Percentiles rank a stretch among this genome's conserved stretches.
Conservation (phyloP, 2,797 vertebrate genomes). For the Xenentodon cancila region DNA sequence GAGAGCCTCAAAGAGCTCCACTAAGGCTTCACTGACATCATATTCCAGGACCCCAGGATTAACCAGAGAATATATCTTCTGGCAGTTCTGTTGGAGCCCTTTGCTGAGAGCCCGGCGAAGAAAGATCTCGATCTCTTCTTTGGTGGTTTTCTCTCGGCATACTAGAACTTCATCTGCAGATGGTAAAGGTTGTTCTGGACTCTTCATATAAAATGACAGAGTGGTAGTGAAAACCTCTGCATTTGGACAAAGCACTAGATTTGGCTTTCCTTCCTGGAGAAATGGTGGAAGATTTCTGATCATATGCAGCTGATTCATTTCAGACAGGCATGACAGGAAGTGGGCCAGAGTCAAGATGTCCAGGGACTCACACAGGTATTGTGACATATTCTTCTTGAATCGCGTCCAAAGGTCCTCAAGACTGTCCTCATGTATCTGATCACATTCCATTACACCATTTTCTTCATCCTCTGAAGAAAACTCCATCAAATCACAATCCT, state of each 20-base stretch:
- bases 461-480: constrained; percentile 61
- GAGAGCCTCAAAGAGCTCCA: constrained; percentile 73
- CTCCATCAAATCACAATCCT: constrained; percentile 43
- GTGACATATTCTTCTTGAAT: constrained; percentile 70
- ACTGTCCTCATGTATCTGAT: constrained; percentile 12
- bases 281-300: constrained; percentile 64
- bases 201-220: constrained; percentile 72
- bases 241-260: constrained; percentile 77
- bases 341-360: constrained; percentile 73
- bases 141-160: constrained; percentile 78
- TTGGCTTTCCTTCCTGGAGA: constrained; percentile 78
- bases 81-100: constrained; percentile 26
- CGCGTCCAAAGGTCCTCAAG: constrained; percentile 74
- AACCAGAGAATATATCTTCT: constrained; percentile 80
- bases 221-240: constrained; percentile 72
- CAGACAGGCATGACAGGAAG: constrained; percentile 70
- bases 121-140: constrained; percentile 84
- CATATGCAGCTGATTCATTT: constrained; percentile 47
- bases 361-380: constrained; percentile 65
- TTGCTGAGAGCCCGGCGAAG: constrained; percentile 75
- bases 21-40: constrained; percentile 78
- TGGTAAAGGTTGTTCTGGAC: constrained; percentile 71
- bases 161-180: constrained; percentile 82
- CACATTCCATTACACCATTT: constrained; percentile 1
- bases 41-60: constrained; percentile 80